Base-by-base conservation (phyloP, 1,140 invertebrate species). In the Lepidotrigona ventralis region DNA sequence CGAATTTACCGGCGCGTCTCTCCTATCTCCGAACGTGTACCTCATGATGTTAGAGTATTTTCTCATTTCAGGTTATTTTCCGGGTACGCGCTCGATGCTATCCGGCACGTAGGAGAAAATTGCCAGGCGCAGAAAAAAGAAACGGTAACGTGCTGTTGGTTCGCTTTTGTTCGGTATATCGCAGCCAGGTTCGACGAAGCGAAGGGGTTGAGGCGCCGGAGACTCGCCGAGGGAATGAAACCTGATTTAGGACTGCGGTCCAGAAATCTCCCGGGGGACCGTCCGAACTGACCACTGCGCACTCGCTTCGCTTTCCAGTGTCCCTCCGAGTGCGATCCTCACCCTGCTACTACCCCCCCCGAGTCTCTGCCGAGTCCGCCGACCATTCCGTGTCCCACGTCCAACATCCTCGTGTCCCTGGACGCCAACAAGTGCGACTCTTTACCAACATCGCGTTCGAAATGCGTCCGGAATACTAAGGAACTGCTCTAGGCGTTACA, bases 221-320 rank as follows among this genome's bases (percentile, higher is more conserved):
- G 88, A 91, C 89, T 88, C 91, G 84, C 85, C 82, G 74, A 81
- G 92, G 92, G 91, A 93, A 91, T 91, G 90, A 92, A 93, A 94
- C 93, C 91, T 93, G 93, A 94, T 93, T 94, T 93, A 93, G 92
- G 91, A 92, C 90, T 93, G 93, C 91, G 93, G 93, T 93, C 90
- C 89, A 91, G 91, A 92, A 93, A 91, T 92, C 90, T 92, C 92
- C 91, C 91, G 76, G 85, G 92, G 90, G 93, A 93, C 81, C 86
- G 85, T 91, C 91, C 90, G 90, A 91, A 84, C 91, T 91, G 92
- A 91, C 92, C 91, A 91, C 89, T 84, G 91, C 89, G 90, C 90
- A 91, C 91, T 92, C 92, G 90, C 92, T 91, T 92, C 91, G 90
- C 91, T 93, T 92, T 88, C 91, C 90, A 89, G 87, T 90, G 90